These are phyloP conservation scores for Beroe forskalii DNA, from an alignment of 37 sponge, comb jelly and placozoan species.

Conservation along the genomic window DNA sequence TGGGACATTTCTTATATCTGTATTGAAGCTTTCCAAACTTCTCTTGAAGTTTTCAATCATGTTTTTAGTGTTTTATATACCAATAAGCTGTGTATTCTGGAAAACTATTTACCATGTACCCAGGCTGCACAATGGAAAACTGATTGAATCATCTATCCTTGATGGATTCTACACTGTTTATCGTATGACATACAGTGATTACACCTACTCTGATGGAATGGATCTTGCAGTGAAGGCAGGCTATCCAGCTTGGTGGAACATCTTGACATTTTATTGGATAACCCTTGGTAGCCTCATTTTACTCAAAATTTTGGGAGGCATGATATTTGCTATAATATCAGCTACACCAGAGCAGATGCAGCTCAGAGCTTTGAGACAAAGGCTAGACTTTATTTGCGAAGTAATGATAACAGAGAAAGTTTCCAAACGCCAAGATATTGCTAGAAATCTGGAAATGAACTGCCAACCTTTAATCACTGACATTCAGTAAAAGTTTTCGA, in stretches of 20 bases:
- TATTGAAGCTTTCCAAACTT: not conserved
- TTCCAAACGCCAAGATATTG: not conserved
- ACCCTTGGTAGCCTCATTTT: constrained; percentile 41
- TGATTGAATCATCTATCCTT: not conserved
- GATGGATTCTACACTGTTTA: constrained; percentile 51
- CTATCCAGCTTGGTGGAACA: constrained; percentile 45
- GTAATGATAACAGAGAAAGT: not conserved
- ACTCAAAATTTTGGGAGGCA: constrained; percentile 12
- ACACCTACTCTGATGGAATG: not conserved
- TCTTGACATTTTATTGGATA: constrained; percentile 51
- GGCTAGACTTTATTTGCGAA: constrained; percentile 9
- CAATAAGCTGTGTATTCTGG: constrained; percentile 40
- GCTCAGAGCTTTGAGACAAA: not conserved
- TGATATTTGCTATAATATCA: not conserved
- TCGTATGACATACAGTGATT: constrained; percentile 33
- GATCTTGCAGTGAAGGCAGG: constrained; percentile 17
- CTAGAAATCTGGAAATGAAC: constrained; percentile 27
- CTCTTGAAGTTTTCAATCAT: not conserved
- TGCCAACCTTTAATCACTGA: constrained; percentile 1
- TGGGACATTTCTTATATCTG: not conserved
- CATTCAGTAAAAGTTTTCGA: too few species aligned
- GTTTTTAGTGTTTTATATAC: constrained; percentile 42
- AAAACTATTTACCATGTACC: not conserved
- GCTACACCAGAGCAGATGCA: not conserved
- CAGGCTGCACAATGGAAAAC: not conserved